Evolutionary conservation across 2,113 vertebrate genomes (phyloP).

Genomic region (Lontra canadensis): DNA sequence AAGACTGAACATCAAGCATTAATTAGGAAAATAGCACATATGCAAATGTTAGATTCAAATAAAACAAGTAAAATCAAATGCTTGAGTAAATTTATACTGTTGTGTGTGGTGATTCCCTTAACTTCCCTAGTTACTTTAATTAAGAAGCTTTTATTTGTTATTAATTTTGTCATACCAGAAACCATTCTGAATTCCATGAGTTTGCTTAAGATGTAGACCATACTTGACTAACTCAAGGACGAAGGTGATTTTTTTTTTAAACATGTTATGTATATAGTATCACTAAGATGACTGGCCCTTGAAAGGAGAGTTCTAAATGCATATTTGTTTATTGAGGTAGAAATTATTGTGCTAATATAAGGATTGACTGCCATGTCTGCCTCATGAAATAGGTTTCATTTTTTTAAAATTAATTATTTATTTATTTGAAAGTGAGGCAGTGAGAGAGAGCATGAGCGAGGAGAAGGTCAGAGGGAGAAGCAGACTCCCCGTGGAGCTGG

Average conservation of each 20-base stretch:
- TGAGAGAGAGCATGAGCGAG: too few species aligned
- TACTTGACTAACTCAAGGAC: neutral
- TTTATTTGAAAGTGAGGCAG: too few species aligned
- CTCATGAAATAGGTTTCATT: neutral
- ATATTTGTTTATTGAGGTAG: neutral
- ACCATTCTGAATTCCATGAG: neutral
- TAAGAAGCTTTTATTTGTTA: neutral
- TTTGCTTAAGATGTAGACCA: neutral
- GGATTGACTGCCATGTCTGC: neutral
- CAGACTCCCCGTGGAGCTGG: too few species aligned
- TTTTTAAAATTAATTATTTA: too few species aligned
- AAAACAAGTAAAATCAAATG: neutral
- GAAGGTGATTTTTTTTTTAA: neutral
- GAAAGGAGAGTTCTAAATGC: neutral
- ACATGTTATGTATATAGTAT: neutral
- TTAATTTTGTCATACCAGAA: neutral
- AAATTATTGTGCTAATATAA: neutral
- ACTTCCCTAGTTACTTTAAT: neutral
- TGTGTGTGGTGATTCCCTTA: neutral
- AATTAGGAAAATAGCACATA: neutral
- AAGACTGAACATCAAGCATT: neutral
- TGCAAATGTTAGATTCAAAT: neutral
- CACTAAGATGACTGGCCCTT: neutral
- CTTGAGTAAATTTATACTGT: neutral
- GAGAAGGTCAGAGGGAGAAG: too few species aligned